Evolutionary conservation across 1,140 invertebrate genomes (phyloP), one percentile per base, ranked within the genome.

Genomic region (Conus ventricosus): DNA sequence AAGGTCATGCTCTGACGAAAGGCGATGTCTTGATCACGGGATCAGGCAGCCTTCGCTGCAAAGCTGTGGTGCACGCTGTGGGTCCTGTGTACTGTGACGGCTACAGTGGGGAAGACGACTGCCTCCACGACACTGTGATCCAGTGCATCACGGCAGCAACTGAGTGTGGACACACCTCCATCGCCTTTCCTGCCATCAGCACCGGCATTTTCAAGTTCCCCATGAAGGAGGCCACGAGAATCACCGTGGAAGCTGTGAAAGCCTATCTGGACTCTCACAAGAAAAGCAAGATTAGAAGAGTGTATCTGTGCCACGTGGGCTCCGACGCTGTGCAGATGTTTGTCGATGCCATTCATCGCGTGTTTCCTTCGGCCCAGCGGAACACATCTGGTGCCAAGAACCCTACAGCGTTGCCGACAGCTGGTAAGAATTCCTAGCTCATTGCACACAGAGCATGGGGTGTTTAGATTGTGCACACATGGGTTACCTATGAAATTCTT

Each of bases 191-290:
- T 3, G 91, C 92, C 15, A 57, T 92, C 25, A 90, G 90, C 83
- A 81, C 91, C 13, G 92, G 92, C 8, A 89, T 91, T 10, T 92
- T 91, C 91, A 71, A 83, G 15, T 91, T 89, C 75, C 91, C 91
- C 17, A 1, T 60, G 1, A 15, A 88, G 17, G 85, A 87, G 39
- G 90, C 90, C 25, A 86, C 88, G 11, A 80, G 86, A 20, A 86
- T 90, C 17, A 92, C 91, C 63, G 80, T 83, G 17, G 78, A 90
- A 55, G 83, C 84, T 1, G 78, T 91, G 5, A 83, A n/a, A n/a
- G 87, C 84, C 54, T 91, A 87, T 55, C 27, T 90, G 8, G 81
- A 85, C 27, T 75, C 84, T 7, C 57, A 90, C 17, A n/a, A 71
- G 17, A 20, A n/a, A 7, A 23, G 13, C 67, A 11, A 6, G 67